phyloP scores from a whole-genome alignment of 2,888 invertebrate species.

The Netelia virgata region DNA sequence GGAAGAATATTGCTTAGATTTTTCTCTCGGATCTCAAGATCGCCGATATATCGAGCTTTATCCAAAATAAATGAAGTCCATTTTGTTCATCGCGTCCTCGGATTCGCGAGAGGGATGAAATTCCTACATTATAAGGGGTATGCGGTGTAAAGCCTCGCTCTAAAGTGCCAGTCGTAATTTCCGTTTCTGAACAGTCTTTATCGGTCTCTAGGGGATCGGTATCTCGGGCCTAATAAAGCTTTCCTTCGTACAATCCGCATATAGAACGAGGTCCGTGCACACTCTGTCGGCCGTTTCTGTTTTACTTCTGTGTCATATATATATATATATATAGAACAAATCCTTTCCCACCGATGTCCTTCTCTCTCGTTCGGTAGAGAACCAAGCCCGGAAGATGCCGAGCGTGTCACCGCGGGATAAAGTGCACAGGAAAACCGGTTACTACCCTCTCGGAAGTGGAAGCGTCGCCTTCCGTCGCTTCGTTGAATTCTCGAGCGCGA shows the following conservation, averaged over 20 bases:
- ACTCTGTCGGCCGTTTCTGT: constrained; percentile 36
- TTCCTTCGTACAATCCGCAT: constrained; percentile 30
- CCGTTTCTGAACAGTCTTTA: constrained; percentile 68
- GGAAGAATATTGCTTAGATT: too few species aligned
- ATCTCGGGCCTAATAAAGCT: constrained; percentile 71
- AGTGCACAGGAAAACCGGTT: constrained; percentile 68
- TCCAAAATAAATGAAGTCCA: not conserved
- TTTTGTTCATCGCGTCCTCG: constrained; percentile 21
- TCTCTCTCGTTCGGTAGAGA: constrained; percentile 37
- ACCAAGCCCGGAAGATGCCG: constrained; percentile 56
- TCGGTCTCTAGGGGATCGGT: constrained; percentile 67
- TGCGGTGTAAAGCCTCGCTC: constrained; percentile 34
- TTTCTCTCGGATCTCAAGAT: too few species aligned
- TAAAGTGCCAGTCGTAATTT: constrained; percentile 60
- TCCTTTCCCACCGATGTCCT: constrained; percentile 47
- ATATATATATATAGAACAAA: constrained; percentile 12
- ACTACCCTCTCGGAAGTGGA: constrained; percentile 66
- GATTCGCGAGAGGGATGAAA: constrained; percentile 47
- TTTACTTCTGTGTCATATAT: constrained; percentile 22
- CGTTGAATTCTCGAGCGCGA: constrained; percentile 64
- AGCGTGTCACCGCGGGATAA: constrained; percentile 67
- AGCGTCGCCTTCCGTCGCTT: constrained; percentile 67
- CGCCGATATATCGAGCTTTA: not conserved
- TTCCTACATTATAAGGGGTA: constrained; percentile 13
- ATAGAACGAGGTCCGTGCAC: constrained; percentile 24